phyloP scores from a whole-genome alignment of 2,888 invertebrate genomes.

The Mesorhabditis belari region DNA sequence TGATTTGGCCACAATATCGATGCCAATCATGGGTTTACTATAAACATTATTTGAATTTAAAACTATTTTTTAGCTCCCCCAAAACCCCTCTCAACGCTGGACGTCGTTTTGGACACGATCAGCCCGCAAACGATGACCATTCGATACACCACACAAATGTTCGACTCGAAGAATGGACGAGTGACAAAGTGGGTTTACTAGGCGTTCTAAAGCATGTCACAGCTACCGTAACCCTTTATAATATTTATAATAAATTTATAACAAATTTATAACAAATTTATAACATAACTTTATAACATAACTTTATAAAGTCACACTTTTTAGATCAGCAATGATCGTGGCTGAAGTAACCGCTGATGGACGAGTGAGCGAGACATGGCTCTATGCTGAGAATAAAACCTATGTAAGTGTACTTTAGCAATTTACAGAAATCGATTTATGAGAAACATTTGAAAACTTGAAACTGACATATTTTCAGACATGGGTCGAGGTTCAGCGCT shows the following conservation, averaged over 20 bases:
- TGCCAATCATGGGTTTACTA: constrained; percentile 38
- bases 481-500: constrained; percentile 43
- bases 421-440: not conserved
- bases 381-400: constrained; percentile 23
- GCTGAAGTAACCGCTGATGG: constrained; percentile 40
- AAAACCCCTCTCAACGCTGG: constrained; percentile 22
- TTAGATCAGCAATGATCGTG: constrained; percentile 45
- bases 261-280: no score
- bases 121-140: constrained; percentile 16
- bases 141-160: constrained; percentile 19
- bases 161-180: constrained; percentile 30
- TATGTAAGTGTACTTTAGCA: constrained; percentile 17
- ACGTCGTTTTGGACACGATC: constrained; percentile 19
- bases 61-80: constrained; percentile 37
- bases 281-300: constrained; percentile 22
- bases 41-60: not conserved
- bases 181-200: constrained; percentile 25
- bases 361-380: constrained; percentile 21
- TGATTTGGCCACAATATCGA: constrained; percentile 20
- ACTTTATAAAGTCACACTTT: constrained; percentile 30
- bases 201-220: constrained; percentile 22
- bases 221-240: no score
- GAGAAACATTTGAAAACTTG: not conserved
- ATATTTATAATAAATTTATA: no score
- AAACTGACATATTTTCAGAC: constrained; percentile 29